Evolutionary conservation across 2,113 vertebrate species (phyloP), one percentile per base, ranked within the genome.

Genomic region (Tupaia chinensis): DNA sequence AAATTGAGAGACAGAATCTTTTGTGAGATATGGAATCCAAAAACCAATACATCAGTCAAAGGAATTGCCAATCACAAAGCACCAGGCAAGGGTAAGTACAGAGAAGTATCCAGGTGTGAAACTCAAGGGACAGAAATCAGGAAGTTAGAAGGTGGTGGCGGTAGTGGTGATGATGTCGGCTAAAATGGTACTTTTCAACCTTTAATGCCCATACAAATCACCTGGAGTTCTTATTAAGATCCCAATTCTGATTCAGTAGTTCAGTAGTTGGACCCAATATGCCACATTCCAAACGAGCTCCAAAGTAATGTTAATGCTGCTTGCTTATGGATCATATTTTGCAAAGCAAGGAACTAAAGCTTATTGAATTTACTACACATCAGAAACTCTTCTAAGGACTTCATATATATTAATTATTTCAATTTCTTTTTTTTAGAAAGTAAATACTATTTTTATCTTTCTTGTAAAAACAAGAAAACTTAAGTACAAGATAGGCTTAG

Each of bases 401-500:
- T 91, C 56, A 69, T 44, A 84, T 80, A 3, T 73, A 44, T 92
- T 95, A 82, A 87, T 63, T 95, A 4, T 79, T 65, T 96, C 54
- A 79, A 65, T 93, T 53, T 58, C 63, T 29, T 58, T 80, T 44
- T 44, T 44, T 44, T 44, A 44, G 44, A 5, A 44, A 44, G 44
- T 44, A 44, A 44, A 54, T 74, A 56, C n/a, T 72, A 63, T 80
- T 93, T 94, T 91, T 74, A 87, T 15, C 25, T 89, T 83, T 6
- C 27, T 73, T 89, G 93, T 68, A 77, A 93, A 94, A 94, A 53
- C 14, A 86, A 58, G 13, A 54, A 92, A 76, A 90, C 16, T 88
- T 78, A 80, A 91, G 32, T 56, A 74, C 4, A 54, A 70, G 27
- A 92, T 25, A 76, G 44, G 2, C 74, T 85, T 79, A 86, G 7